phyloP scores from a whole-genome alignment of 2,888 invertebrate species.

The Penaeus monodon region DNA sequence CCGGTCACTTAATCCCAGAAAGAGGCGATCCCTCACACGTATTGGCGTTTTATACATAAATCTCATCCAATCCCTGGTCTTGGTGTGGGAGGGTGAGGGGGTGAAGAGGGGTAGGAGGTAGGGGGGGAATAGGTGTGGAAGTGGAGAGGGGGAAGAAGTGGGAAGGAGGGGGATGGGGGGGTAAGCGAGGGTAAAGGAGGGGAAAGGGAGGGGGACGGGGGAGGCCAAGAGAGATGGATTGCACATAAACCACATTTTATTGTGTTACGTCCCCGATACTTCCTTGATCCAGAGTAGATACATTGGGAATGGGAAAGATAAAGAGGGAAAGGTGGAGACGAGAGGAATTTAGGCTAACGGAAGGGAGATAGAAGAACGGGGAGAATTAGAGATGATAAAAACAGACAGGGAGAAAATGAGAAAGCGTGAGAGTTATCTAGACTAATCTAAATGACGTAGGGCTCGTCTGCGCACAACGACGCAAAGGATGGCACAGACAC shows the following conservation, averaged over 20 bases:
- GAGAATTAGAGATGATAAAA: not conserved
- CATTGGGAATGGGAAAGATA: slow-evolving; percentile 4
- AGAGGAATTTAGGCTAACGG: not conserved
- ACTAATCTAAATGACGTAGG: too few relatives aligned
- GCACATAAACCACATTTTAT: not conserved
- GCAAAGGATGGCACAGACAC: too few relatives aligned
- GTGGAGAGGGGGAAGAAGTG: not conserved
- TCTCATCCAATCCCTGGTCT: not conserved
- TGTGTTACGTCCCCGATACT: too few relatives aligned
- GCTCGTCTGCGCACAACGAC: too few relatives aligned
- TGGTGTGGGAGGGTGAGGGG: not conserved
- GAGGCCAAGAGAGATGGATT: not conserved
- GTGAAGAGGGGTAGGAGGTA: not conserved
- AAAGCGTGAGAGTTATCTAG: not conserved
- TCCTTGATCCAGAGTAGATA: too few relatives aligned
- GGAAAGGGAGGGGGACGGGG: not conserved
- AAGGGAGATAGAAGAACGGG: not conserved
- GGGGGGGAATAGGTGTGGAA: not conserved
- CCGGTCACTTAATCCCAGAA: not conserved
- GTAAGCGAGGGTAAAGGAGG: not conserved
- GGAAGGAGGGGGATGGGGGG: not conserved
- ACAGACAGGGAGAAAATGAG: not conserved
- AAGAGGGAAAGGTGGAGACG: not conserved
- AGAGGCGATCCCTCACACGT: too few relatives aligned
- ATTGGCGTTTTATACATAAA: too few relatives aligned